Evolutionary conservation across 2,888 invertebrate species (phyloP).

Genomic region (Drosophila borealis): DNA sequence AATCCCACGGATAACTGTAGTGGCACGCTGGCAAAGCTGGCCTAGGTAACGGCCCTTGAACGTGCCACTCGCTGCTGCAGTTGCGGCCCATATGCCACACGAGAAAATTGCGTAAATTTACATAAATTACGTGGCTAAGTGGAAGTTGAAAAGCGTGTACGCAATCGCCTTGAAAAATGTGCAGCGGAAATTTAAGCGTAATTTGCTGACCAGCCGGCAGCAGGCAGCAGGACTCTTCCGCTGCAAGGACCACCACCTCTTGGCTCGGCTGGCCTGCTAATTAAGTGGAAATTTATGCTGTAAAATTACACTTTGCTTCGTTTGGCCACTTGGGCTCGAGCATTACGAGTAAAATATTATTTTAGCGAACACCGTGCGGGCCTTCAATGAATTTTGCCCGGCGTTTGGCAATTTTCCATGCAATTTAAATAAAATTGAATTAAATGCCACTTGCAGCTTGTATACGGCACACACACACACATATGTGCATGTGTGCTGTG

Average conservation of each 20-base stretch:
- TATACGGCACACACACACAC: conserved; percentile 24
- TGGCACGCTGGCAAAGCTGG: conserved; percentile 19
- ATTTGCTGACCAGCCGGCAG: conserved; percentile 65
- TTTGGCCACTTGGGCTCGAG: conserved; percentile 32
- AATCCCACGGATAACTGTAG: conserved; percentile 27
- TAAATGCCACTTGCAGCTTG: conserved; percentile 53
- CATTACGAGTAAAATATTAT: conserved; percentile 67
- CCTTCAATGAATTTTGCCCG: conserved; percentile 24
- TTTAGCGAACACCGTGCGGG: conserved; percentile 45
- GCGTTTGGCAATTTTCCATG: conserved; percentile 63
- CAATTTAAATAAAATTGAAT: conserved; percentile 77
- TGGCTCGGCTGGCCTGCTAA: conserved; percentile 49
- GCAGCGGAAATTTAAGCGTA: conserved; percentile 76
- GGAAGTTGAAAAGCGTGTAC: conserved; percentile 70
- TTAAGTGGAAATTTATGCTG: conserved; percentile 78
- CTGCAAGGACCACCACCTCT: conserved; percentile 24
- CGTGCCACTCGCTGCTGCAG: conserved; percentile 8
- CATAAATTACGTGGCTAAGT: conserved; percentile 74
- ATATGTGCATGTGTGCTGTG: conserved; percentile 6
- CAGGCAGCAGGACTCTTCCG: conserved; percentile 9
- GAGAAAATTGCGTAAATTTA: conserved; percentile 74
- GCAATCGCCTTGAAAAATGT: conserved; percentile 77
- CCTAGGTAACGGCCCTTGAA: conserved; percentile 13
- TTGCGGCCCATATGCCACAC: conserved; percentile 34
- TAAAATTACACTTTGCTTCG: conserved; percentile 63